phyloP scores from a whole-genome alignment of 2,113 vertebrate species.

The Phalacrocorax aristotelis region DNA sequence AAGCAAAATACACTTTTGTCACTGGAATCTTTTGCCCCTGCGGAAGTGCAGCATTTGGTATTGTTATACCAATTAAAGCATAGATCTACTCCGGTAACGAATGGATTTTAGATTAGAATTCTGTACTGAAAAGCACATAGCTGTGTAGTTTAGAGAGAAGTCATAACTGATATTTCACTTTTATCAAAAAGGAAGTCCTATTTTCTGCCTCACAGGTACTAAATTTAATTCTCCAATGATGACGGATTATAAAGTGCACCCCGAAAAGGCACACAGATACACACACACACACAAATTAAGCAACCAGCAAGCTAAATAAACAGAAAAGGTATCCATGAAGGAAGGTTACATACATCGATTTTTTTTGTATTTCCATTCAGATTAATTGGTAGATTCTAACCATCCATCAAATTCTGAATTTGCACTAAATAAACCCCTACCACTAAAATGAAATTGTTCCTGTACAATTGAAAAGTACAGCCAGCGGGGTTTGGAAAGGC shows the following conservation, averaged over 20 bases:
- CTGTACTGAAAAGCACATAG: not conserved
- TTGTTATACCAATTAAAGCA: not conserved
- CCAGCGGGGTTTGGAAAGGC: not conserved
- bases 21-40: not conserved
- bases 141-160: not conserved
- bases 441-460: not conserved
- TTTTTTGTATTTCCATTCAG: not conserved
- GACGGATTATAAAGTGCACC: not conserved
- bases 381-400: not conserved
- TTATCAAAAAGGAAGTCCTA: not conserved
- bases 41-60: not conserved
- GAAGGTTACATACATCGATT: rapidly evolving
- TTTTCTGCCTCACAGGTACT: not conserved
- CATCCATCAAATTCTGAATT: not conserved
- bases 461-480: not conserved
- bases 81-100: not conserved
- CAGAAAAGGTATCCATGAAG: not conserved
- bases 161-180: not conserved
- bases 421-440: not conserved
- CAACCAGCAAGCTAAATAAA: not conserved
- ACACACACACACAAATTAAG: not conserved
- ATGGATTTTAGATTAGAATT: not conserved
- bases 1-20: not conserved
- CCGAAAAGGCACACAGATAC: not conserved
- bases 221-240: not conserved